These are phyloP conservation scores for Petaurus breviceps DNA, from an alignment of 2,113 vertebrate genomes.

Conservation along the genomic window DNA sequence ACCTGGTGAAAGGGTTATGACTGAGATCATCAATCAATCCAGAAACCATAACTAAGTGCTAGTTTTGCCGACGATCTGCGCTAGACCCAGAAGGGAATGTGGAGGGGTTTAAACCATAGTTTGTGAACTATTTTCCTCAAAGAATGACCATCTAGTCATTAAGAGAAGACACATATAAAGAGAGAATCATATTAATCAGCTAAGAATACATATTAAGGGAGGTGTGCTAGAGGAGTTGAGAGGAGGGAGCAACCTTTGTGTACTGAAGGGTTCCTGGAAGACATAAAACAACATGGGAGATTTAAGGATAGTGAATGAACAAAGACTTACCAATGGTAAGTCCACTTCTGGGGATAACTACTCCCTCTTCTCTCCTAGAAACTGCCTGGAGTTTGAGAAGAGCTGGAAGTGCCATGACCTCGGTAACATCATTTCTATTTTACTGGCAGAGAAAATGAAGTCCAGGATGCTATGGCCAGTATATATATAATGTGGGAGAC, in stretches of 20 bases:
- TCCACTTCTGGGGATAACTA: background rate
- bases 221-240: background rate
- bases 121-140: background rate
- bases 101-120: background rate
- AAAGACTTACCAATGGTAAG: background rate
- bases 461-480: background rate
- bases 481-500: conserved; percentile 1
- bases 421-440: background rate
- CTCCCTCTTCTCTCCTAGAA: background rate
- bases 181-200: background rate
- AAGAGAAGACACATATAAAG: background rate
- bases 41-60: background rate
- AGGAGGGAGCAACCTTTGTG: background rate
- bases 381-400: conserved; percentile 10
- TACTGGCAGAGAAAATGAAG: background rate
- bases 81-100: background rate
- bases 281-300: background rate
- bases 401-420: background rate
- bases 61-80: background rate
- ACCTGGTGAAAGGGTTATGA: conserved; percentile 19
- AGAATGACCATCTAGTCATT: background rate
- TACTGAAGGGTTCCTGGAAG: background rate
- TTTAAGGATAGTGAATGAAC: background rate
- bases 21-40: conserved; percentile 65
- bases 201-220: background rate